Evolutionary conservation across 2,888 invertebrate species (phyloP).

Genomic region (Horisme vitalbata): DNA sequence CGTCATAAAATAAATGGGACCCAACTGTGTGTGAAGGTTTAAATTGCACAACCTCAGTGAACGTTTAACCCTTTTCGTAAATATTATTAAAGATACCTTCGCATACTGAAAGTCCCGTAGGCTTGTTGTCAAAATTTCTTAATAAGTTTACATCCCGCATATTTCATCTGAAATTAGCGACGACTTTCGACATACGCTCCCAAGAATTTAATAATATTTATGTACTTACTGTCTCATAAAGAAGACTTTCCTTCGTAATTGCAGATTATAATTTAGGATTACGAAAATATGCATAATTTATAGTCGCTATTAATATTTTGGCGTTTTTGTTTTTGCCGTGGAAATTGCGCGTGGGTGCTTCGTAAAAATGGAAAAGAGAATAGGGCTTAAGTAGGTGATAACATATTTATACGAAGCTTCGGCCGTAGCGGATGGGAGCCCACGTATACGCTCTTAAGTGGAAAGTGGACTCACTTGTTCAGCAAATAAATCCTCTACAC

Average conservation of each 20-base stretch:
- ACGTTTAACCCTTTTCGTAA: conserved; percentile 38
- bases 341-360: not conserved
- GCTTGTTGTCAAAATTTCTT: conserved; percentile 52
- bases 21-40: too few species aligned
- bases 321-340: conserved; percentile 7
- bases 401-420: conserved; percentile 19
- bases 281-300: conserved; percentile 20
- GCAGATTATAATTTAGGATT: conserved; percentile 24
- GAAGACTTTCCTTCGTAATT: conserved; percentile 29
- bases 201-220: conserved; percentile 51
- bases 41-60: too few species aligned
- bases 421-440: conserved; percentile 11
- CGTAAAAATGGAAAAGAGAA: conserved; percentile 7
- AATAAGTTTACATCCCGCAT: conserved; percentile 46
- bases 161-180: conserved; percentile 48
- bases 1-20: too few species aligned
- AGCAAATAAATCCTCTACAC: conserved; percentile 39
- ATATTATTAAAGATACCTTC: conserved; percentile 37
- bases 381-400: conserved; percentile 9
- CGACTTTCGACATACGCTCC: conserved; percentile 38
- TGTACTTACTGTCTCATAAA: conserved; percentile 34
- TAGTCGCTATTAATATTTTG: conserved; percentile 12
- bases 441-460: conserved; percentile 3
- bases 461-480: conserved; percentile 45
- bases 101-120: conserved; percentile 31